Evolutionary conservation across 2,113 vertebrate genomes (phyloP).

Genomic region (Dascyllus trimaculatus): DNA sequence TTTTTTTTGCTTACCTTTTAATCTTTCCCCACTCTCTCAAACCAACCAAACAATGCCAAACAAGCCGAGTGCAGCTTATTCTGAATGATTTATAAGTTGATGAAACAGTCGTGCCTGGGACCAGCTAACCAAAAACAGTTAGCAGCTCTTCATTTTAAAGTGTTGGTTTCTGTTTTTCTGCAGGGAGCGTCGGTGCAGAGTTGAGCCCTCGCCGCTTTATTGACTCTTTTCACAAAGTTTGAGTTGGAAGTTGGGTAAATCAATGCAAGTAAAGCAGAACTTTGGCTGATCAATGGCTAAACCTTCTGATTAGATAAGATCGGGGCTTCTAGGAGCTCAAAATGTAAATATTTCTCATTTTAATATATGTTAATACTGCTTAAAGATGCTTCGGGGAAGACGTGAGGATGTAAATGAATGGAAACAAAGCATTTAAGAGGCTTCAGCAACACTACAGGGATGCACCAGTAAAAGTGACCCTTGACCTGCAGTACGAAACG

Average conservation of each 20-base stretch:
- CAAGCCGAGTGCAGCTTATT: not conserved
- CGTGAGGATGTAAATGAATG: not conserved
- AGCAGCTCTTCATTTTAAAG: conserved; percentile 6
- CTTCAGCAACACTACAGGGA: no score
- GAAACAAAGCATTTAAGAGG: no score
- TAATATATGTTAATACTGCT: not conserved
- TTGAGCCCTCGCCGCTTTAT: conserved; percentile 7
- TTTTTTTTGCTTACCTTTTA: not conserved
- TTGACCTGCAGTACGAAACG: conserved; percentile 32
- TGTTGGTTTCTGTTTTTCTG: conserved; percentile 19
- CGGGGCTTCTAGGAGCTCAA: not conserved
- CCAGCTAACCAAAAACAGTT: not conserved
- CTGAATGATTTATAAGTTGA: conserved; percentile 33
- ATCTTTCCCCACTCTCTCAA: not conserved
- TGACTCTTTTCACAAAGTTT: conserved; percentile 40
- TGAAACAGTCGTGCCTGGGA: not conserved
- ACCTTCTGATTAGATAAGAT: conserved; percentile 25
- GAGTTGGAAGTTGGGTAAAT: conserved; percentile 32
- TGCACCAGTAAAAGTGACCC: conserved; percentile 24
- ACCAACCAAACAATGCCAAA: conserved; percentile 3
- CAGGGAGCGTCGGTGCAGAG: not conserved
- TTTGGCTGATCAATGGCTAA: conserved; percentile 39
- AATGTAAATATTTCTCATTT: conserved; percentile 4
- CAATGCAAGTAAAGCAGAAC: conserved; percentile 14
- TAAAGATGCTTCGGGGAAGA: not conserved